Evolutionary conservation across 2,888 invertebrate species (phyloP).

Genomic region (Caenorhabditis imperialis): DNA sequence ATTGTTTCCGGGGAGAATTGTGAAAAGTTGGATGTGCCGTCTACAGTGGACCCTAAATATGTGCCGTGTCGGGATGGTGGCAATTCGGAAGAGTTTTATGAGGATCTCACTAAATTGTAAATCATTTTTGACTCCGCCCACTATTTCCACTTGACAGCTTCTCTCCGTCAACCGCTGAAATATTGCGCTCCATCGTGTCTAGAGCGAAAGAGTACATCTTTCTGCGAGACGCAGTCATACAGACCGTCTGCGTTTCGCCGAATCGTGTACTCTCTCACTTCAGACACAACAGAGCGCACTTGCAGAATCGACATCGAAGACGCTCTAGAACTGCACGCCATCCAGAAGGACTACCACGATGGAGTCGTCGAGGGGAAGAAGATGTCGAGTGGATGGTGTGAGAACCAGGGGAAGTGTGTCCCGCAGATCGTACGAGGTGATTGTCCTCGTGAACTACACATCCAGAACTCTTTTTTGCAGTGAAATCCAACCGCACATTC

Average conservation of each 20-base stretch:
- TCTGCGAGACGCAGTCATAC: no score
- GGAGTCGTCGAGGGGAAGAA: conserved; percentile 10
- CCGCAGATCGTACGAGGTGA: conserved; percentile 38
- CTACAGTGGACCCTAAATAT: not conserved
- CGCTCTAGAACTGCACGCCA: conserved; percentile 10
- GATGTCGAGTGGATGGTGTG: conserved; percentile 34
- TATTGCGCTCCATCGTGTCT: no score
- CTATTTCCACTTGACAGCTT: no score
- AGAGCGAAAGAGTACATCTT: no score
- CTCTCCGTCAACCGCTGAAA: no score
- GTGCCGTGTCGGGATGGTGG: conserved; percentile 7
- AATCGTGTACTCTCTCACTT: no score
- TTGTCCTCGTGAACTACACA: no score
- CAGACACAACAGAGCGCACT: no score
- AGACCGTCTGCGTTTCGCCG: no score
- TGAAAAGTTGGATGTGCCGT: conserved; percentile 25
- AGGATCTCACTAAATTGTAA: conserved; percentile 4
- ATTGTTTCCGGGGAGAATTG: conserved; percentile 46
- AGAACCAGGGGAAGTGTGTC: conserved; percentile 44
- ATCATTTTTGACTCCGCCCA: no score
- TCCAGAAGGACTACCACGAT: conserved; percentile 22
- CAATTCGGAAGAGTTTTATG: conserved; percentile 13
- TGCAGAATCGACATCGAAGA: conserved; percentile 32
- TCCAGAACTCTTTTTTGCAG: conserved; percentile 23
- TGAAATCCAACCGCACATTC: conserved; percentile 13